These are phyloP conservation scores for Erebia ligea DNA, from an alignment of 2,888 invertebrate genomes.

Conservation along the genomic window DNA sequence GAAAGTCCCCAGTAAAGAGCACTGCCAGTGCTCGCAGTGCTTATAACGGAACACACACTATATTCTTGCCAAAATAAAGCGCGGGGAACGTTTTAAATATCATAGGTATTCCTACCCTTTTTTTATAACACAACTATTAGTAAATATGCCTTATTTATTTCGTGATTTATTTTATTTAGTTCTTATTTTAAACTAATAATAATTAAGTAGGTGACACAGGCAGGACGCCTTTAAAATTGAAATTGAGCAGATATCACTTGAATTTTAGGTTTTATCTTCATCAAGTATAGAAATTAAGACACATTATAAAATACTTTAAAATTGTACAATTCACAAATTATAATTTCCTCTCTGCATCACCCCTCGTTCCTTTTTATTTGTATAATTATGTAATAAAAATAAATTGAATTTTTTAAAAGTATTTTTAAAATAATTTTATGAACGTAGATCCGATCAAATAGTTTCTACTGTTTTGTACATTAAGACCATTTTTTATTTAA, in stretches of 20 bases:
- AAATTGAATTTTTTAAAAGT: constrained; percentile 22
- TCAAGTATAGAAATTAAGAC: constrained; percentile 13
- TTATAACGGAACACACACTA: too few species aligned
- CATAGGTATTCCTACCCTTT: too few species aligned
- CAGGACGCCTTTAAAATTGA: neutral
- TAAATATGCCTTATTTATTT: neutral
- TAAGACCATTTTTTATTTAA: constrained; percentile 36
- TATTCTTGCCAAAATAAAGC: too few species aligned
- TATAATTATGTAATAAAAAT: constrained; percentile 17
- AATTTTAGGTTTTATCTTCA: neutral
- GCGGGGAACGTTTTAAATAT: too few species aligned
- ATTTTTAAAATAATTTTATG: neutral
- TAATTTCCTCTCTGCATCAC: constrained; percentile 5
- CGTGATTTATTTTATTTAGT: neutral
- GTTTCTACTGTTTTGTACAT: constrained; percentile 46
- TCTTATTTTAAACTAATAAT: neutral
- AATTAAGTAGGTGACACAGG: constrained; percentile 7
- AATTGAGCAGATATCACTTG: constrained; percentile 15
- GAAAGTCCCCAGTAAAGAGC: too few species aligned
- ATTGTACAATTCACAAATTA: constrained; percentile 6
- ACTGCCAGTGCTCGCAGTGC: too few species aligned
- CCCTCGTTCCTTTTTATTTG: neutral
- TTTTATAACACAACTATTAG: neutral
- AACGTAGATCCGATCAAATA: constrained; percentile 36
- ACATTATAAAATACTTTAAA: constrained; percentile 4